Base-by-base conservation (phyloP, 2,888 invertebrate species). In the Cephus sareptanus region DNA sequence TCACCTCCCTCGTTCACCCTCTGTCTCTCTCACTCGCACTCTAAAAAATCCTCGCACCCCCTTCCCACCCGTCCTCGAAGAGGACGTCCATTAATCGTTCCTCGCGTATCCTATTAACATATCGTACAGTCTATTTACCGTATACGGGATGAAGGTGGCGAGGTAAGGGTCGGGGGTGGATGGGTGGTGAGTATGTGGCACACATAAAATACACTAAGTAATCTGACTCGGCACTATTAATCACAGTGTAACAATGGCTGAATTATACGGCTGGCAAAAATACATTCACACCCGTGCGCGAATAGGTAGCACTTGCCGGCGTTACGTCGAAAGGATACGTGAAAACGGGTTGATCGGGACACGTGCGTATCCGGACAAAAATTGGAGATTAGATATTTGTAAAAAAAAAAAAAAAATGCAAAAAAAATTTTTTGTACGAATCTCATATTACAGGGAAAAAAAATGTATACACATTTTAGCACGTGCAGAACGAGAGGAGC, bases 31-130 rank as follows among this genome's bases (percentile, higher is more conserved):
- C 70, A 3, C 75, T 40, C 34, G 23, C 56, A n/a, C 31, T 33
- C 73, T 33, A 33, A 75, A 75, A 73, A 78, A 78, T 75, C 75
- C 75, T 75, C 11, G 75, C 77, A 23, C 40, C 15, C 23, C 1
- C 9, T 23, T 1, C 40, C 4, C 0, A n/a, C 56, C 23, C 56
- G 2, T 2, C 23, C 56, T 1, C 56, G 2, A 9, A 56, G 15
- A 56, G 56, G 23, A 56, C 23, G 23, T 23, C 71, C 71, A 71
- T 71, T 71, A 71, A 71, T 71, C 71, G 34, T 71, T 34, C 71
- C 33, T 71, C 34, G 33, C 31, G 13, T 71, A 71, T 31, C 71
- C 71, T 71, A 71, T 71, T 71, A 71, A 71, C 71, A 71, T 71
- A 71, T 71, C 71, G 71, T 71, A 31, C 33, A 33, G 33, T 71